Conservation (phyloP, 2,797 vertebrate genomes). For the Masticophis lateralis region DNA sequence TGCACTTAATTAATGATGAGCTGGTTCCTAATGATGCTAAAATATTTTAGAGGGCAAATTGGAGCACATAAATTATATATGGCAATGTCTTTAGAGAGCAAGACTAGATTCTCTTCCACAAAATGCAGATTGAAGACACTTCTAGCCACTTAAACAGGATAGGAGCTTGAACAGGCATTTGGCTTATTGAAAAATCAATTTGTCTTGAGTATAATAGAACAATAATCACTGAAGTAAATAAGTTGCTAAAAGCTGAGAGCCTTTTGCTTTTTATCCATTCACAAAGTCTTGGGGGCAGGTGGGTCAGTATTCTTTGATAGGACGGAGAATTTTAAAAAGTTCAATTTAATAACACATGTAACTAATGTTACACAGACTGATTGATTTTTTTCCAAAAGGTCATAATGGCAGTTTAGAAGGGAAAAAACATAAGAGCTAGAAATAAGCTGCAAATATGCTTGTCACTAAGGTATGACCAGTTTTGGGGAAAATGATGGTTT, state of each 20-base stretch:
- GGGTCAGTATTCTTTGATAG: neutral
- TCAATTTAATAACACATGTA: neutral
- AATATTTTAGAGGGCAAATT: neutral
- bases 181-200: neutral
- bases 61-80: neutral
- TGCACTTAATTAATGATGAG: neutral
- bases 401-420: neutral
- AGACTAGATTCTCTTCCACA: neutral
- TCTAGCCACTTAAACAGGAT: neutral
- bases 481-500: neutral
- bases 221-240: neutral
- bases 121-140: neutral
- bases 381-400: neutral
- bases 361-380: neutral
- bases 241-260: neutral
- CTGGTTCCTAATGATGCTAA: neutral
- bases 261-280: neutral
- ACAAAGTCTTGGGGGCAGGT: neutral
- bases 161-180: neutral
- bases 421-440: neutral
- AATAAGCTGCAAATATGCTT: conserved; percentile 1
- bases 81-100: neutral
- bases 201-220: neutral
- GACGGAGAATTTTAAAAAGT: neutral
- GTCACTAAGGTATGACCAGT: neutral